Percentiles rank a stretch among this genome's conserved stretches.
phyloP scores from a whole-genome alignment of 2,797 vertebrate species.

The Myoxocephalus aenaeus region DNA sequence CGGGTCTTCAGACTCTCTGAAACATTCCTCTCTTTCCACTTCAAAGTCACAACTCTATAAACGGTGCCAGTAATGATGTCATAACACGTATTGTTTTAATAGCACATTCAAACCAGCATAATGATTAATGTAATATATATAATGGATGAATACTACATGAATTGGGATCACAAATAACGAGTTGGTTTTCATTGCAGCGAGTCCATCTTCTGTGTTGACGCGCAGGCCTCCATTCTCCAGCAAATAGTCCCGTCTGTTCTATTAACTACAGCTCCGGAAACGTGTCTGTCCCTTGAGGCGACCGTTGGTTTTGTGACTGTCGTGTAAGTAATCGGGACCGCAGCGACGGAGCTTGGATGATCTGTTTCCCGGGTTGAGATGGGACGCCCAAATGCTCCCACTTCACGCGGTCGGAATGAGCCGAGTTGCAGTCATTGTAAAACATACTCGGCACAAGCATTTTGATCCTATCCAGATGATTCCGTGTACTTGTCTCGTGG shows the following conservation, averaged over 20 bases:
- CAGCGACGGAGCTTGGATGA: neutral
- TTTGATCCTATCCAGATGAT: slow-evolving; percentile 19
- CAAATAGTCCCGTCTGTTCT: slow-evolving; percentile 14
- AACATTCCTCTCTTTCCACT: slow-evolving; percentile 63
- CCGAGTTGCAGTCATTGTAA: slow-evolving; percentile 5
- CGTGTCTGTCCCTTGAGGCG: slow-evolving; percentile 21
- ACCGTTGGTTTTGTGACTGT: slow-evolving; percentile 2
- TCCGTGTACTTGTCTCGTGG: slow-evolving; percentile 38
- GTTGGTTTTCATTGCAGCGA: slow-evolving; percentile 18
- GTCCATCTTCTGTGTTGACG: slow-evolving; percentile 22
- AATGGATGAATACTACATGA: slow-evolving; percentile 8
- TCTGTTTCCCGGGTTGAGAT: neutral
- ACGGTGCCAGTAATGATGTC: slow-evolving; percentile 41
- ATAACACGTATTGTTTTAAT: slow-evolving; percentile 19
- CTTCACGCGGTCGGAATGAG: neutral
- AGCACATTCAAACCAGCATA: slow-evolving; percentile 42
- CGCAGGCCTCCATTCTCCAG: neutral
- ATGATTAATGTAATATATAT: slow-evolving; percentile 6
- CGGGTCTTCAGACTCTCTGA: slow-evolving; percentile 19
- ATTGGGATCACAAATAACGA: slow-evolving; percentile 3
- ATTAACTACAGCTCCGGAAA: neutral
- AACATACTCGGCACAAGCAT: slow-evolving; percentile 21
- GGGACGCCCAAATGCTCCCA: neutral
- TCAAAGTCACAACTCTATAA: slow-evolving; percentile 19
- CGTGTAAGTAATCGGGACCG: neutral